These are phyloP conservation scores for Conus ventricosus DNA, from an alignment of 1,140 invertebrate species.

Conservation along the genomic window DNA sequence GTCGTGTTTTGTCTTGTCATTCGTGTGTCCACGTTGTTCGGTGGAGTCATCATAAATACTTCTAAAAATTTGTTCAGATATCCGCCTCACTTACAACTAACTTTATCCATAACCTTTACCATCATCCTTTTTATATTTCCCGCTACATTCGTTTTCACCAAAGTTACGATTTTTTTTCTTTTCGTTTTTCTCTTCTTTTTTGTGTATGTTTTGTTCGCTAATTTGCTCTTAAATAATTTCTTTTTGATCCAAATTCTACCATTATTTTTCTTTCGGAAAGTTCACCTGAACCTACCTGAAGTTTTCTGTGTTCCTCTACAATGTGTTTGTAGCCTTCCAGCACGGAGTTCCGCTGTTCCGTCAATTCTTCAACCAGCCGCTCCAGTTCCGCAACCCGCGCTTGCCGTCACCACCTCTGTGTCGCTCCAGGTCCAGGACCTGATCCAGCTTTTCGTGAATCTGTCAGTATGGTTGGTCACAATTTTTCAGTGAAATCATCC, in stretches of 20 bases:
- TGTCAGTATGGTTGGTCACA: background rate
- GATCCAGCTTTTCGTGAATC: slow-evolving; percentile 4
- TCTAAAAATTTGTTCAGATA: no score
- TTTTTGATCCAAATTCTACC: background rate
- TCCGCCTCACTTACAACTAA: no score
- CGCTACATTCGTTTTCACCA: no score
- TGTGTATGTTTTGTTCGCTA: background rate
- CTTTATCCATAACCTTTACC: no score
- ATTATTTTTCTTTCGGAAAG: no score
- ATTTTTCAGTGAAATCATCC: background rate
- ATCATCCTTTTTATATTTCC: no score
- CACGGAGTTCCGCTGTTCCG: background rate
- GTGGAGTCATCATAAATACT: no score
- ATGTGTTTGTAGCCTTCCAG: background rate
- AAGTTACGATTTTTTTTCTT: background rate
- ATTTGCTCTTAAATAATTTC: background rate
- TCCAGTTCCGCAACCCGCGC: slow-evolving; percentile 1
- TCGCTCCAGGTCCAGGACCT: background rate
- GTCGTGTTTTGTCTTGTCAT: no score
- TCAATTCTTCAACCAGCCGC: background rate
- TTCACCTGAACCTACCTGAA: background rate
- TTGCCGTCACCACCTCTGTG: background rate
- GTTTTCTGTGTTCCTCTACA: background rate
- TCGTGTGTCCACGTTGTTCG: no score
- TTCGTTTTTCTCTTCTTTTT: background rate